Evolutionary conservation across 2,797 vertebrate genomes (phyloP), one percentile per base, ranked within the genome.

Genomic region (Clarias fuscus): DNA sequence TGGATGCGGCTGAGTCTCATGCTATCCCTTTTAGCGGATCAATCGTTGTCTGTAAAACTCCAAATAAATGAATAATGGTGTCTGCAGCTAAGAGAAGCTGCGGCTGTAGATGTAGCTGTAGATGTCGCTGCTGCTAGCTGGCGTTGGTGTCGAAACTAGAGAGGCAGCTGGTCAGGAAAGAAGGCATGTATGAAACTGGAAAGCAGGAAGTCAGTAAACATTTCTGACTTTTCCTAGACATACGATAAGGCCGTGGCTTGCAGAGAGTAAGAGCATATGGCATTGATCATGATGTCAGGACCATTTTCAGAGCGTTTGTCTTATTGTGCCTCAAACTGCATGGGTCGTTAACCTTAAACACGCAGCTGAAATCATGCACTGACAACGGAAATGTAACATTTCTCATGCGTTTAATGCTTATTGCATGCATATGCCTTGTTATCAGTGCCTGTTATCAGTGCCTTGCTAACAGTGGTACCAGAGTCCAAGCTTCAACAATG

Each of bases 111-210:
- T 53, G 48, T 53, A 53, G 48, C 48, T 53, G 48, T 53, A 53
- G 48, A 53, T 53, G 13, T 53, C 48, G 48, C 27, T 56, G n/a
- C 79, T 79, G 20, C 77, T 62, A 48, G 56, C 37, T 33, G n/a
- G 20, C n/a, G 56, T 22, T 84, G 84, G 89, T 84, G 58, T 30
- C 83, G 86, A 58, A 27, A 78, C 75, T 22, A 75, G 87, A 89
- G 20, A 89, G 11, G 72, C 90, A 89, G 89, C 88, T 80, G 82
- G 81, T 86, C 73, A 90, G 91, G 90, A 93, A 92, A 91, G 88
- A 0, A 88, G 77, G 13, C 64, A 27, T 90, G 90, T 92, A 89
- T 88, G 86, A 84, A 91, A 85, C 82, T 79, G 92, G 86, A 92
- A 89, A 85, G 76, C 82, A 89, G 85, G 89, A 83, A 90, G 91